phyloP scores from a whole-genome alignment of 2,797 vertebrate genomes.

The Prionace glauca region DNA sequence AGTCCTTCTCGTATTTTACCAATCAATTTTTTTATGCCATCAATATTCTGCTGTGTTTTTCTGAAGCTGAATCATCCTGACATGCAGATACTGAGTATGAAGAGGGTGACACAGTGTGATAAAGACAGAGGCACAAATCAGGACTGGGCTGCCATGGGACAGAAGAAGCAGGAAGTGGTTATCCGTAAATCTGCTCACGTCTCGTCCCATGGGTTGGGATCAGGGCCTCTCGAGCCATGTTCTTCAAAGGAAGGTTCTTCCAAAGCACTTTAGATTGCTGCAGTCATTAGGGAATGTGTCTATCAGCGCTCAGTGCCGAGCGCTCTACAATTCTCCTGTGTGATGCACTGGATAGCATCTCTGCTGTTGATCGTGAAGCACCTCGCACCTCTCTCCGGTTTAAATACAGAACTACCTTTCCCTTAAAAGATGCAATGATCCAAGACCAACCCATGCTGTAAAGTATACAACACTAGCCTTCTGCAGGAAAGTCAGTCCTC shows the following conservation, averaged over 20 bases:
- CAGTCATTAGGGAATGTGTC: background rate
- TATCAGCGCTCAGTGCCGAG: background rate
- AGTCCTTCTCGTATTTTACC: background rate
- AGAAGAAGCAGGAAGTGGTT: background rate
- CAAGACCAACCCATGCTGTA: background rate
- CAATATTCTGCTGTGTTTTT: background rate
- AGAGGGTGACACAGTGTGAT: background rate
- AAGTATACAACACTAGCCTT: background rate
- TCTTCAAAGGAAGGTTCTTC: background rate
- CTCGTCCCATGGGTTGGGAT: background rate
- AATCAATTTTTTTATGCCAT: background rate
- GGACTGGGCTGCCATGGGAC: background rate
- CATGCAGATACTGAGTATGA: background rate
- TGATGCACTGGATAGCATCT: background rate
- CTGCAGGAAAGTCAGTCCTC: background rate
- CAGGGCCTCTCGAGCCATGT: background rate
- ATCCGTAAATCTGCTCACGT: background rate
- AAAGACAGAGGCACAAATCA: background rate
- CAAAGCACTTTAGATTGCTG: background rate
- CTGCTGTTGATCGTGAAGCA: background rate
- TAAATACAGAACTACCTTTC: background rate
- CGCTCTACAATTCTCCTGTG: background rate
- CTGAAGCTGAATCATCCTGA: background rate
- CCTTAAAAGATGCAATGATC: background rate
- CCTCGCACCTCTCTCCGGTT: background rate